phyloP scores from a whole-genome alignment of 2,797 vertebrate species.

The Diglossa cyanea region DNA sequence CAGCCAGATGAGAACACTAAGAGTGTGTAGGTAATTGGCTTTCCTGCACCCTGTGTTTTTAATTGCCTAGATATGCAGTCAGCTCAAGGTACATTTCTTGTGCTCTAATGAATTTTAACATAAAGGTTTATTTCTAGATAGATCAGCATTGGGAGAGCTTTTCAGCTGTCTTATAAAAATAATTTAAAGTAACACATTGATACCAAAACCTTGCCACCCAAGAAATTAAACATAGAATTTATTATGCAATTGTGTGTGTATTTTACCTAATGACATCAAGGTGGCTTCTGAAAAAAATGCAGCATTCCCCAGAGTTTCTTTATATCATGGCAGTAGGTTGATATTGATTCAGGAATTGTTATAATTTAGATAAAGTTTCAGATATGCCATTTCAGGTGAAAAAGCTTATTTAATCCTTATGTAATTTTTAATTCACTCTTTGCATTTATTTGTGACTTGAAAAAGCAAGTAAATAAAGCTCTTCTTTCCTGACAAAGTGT shows the following conservation, averaged over 20 bases:
- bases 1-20: slow-evolving; percentile 24
- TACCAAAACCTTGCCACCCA: slow-evolving; percentile 9
- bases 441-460: background rate
- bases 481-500: background rate
- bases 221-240: slow-evolving; percentile 48
- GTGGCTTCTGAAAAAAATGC: background rate
- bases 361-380: slow-evolving; percentile 19
- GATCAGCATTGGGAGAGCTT: slow-evolving; percentile 16
- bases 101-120: slow-evolving; percentile 47
- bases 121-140: slow-evolving; percentile 43
- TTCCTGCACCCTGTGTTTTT: slow-evolving; percentile 26
- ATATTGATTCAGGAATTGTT: background rate
- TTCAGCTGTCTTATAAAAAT: slow-evolving; percentile 21
- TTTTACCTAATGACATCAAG: slow-evolving; percentile 14
- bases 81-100: slow-evolving; percentile 34
- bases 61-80: slow-evolving; percentile 44
- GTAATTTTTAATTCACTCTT: background rate
- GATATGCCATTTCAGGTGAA: background rate
- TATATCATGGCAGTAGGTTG: background rate
- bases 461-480: background rate
- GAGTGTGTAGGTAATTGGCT: slow-evolving; percentile 37
- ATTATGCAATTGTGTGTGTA: background rate
- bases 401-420: background rate
- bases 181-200: slow-evolving; percentile 29
- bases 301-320: background rate